A percentile compares a stretch with the other conserved stretches of the same genome.
Conservation (phyloP, 2,797 vertebrate species). For the Sebastes variabilis region DNA sequence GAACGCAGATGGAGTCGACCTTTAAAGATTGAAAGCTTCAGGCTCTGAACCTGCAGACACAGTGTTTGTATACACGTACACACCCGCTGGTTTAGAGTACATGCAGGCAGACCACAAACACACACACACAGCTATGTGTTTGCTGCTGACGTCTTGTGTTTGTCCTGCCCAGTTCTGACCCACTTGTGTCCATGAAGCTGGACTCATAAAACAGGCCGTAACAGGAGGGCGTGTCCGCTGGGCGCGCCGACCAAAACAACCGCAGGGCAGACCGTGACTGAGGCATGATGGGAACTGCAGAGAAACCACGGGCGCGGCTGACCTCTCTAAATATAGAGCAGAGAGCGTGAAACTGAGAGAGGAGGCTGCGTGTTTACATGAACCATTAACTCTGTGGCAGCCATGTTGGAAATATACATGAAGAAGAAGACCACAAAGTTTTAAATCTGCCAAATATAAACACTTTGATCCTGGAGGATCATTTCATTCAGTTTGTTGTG, state of each 20-base stretch:
- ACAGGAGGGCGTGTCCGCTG: conserved; percentile 14
- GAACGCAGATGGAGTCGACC: background rate
- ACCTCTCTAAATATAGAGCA: conserved; percentile 13
- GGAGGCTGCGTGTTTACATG: background rate
- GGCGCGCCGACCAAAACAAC: conserved; percentile 25
- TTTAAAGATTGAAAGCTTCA: background rate
- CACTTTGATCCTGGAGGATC: background rate
- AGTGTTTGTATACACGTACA: background rate
- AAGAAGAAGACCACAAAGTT: background rate
- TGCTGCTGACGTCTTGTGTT: background rate
- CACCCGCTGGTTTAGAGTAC: background rate
- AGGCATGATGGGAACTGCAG: conserved; percentile 41
- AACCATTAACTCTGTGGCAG: background rate
- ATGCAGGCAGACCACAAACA: background rate
- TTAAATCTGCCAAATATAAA: background rate
- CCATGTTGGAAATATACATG: conserved; percentile 1
- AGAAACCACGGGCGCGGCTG: conserved; percentile 18
- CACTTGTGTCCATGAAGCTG: background rate
- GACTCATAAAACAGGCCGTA: background rate
- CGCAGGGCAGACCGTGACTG: conserved; percentile 12
- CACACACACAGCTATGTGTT: background rate
- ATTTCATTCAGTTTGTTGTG: background rate
- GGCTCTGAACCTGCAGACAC: background rate
- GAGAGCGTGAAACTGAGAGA: background rate
- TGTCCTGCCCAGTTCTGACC: conserved; percentile 9